phyloP scores from a whole-genome alignment of 2,797 vertebrate genomes.

The Champsocephalus esox region DNA sequence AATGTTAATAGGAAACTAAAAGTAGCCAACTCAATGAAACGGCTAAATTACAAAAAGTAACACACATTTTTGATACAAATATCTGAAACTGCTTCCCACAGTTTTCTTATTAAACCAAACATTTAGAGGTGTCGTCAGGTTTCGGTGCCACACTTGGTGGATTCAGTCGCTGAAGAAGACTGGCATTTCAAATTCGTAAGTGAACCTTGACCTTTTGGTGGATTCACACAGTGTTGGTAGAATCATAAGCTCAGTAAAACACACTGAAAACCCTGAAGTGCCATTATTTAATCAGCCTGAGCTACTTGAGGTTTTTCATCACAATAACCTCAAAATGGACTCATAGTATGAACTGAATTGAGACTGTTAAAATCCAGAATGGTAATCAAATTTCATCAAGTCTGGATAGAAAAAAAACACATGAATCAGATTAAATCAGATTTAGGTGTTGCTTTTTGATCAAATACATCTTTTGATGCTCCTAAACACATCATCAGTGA shows the following conservation, averaged over 20 bases:
- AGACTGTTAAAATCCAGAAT: constrained; percentile 5
- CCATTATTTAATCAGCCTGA: background rate
- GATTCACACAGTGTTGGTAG: background rate
- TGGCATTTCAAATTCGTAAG: background rate
- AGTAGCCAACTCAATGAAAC: background rate
- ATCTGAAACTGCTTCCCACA: background rate
- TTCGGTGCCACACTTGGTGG: background rate
- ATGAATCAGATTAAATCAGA: constrained; percentile 17
- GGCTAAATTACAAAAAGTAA: background rate
- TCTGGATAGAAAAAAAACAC: constrained; percentile 14
- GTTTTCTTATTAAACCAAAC: background rate
- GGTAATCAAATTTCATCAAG: constrained; percentile 19
- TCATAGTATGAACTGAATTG: background rate
- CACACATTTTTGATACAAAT: background rate
- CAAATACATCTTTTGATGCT: background rate
- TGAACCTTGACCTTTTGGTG: background rate
- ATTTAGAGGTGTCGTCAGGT: background rate
- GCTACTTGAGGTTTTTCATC: background rate
- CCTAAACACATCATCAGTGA: too few species aligned
- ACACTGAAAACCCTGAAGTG: background rate
- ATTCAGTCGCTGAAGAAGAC: background rate
- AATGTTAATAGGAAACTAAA: background rate
- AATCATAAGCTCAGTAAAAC: constrained; percentile 4
- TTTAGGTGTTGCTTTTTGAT: background rate
- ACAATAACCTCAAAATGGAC: constrained; percentile 7